Conservation (phyloP, 2,797 vertebrate genomes). For the Hylomyscus alleni region DNA sequence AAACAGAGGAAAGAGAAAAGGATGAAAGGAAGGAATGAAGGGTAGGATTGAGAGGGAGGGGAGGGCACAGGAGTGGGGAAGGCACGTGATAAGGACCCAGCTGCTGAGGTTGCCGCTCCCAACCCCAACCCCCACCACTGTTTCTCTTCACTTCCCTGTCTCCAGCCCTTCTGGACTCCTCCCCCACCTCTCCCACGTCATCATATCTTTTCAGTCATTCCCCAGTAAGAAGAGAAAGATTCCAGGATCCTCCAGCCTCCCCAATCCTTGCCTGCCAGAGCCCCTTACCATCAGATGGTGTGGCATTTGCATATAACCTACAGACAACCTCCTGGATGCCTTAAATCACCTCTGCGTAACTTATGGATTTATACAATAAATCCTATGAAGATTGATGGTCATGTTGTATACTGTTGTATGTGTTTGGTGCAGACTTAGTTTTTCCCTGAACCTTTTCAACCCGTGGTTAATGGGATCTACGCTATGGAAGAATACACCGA, state of each 20-base stretch:
- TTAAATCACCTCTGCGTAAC: neutral
- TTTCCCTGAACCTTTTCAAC: neutral
- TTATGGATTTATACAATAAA: neutral
- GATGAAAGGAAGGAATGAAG: neutral
- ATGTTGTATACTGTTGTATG: neutral
- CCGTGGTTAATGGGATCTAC: no score
- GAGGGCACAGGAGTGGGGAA: no score
- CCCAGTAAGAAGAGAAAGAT: neutral
- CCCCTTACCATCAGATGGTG: neutral
- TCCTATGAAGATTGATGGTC: neutral
- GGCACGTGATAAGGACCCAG: neutral
- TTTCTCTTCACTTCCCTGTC: neutral
- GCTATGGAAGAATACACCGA: neutral
- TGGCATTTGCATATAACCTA: neutral
- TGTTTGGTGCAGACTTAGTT: neutral
- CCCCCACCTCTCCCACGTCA: neutral
- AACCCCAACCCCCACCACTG: accelerated
- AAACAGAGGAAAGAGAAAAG: neutral
- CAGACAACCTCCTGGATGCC: neutral
- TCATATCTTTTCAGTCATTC: neutral
- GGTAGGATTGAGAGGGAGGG: no score
- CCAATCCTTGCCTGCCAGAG: neutral
- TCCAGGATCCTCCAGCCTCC: neutral
- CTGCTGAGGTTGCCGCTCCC: neutral
- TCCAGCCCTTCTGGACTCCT: neutral